phyloP scores from a whole-genome alignment of 2,888 invertebrate genomes.

The Amaurobius ferox region DNA sequence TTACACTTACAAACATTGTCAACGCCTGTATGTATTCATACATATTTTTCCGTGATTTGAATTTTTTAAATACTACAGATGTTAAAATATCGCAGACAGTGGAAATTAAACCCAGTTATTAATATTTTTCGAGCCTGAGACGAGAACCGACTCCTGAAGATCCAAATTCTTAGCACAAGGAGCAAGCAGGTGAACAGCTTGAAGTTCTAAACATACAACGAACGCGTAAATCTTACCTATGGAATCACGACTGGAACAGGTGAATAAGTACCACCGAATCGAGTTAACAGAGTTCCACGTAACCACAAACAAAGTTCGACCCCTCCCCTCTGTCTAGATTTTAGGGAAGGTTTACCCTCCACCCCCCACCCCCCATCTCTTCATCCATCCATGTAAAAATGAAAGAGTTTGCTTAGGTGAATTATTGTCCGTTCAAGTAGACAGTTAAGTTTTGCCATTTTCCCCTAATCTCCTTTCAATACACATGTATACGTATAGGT shows the following conservation, averaged over 20 bases:
- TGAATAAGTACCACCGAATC: conserved; percentile 22
- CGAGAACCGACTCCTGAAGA: neutral
- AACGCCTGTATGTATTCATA: no score
- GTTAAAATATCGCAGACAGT: no score
- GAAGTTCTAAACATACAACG: neutral
- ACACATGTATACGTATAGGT: no score
- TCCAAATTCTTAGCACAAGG: neutral
- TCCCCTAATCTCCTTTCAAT: no score
- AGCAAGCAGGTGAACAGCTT: neutral
- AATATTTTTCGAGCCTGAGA: neutral
- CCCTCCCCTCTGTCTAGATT: no score
- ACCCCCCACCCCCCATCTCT: conserved; percentile 7
- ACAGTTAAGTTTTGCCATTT: no score
- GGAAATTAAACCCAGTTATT: no score
- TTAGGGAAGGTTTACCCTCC: neutral
- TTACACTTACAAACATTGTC: no score
- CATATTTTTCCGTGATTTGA: no score
- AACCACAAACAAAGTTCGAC: conserved; percentile 5
- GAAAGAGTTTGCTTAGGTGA: conserved; percentile 12
- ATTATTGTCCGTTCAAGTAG: conserved; percentile 8
- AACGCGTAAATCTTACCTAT: neutral
- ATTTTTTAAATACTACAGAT: no score
- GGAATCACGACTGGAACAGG: conserved; percentile 36
- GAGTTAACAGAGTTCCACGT: conserved; percentile 16
- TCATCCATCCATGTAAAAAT: neutral